A percentile compares a stretch with the other conserved stretches of the same genome.
Evolutionary conservation across 2,113 vertebrate species (phyloP).

Genomic region (Dicrurus megarhynchus): DNA sequence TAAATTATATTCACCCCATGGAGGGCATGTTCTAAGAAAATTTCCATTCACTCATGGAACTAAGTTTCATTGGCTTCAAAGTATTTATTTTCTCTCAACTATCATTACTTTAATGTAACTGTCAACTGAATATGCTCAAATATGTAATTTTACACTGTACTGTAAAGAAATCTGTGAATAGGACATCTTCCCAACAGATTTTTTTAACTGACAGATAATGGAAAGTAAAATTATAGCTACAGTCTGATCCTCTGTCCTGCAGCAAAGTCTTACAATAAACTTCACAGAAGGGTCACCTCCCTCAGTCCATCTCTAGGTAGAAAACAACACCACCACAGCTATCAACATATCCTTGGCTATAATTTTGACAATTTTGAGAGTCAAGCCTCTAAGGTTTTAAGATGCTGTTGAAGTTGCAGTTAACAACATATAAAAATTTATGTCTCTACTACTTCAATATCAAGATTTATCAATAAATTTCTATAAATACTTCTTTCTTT

Average conservation of each 20-base stretch:
- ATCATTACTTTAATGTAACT: constrained; percentile 67
- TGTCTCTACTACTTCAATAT: neutral
- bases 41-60: constrained; percentile 8
- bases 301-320: neutral
- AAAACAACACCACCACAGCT: neutral
- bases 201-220: constrained; percentile 65
- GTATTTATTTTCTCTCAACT: constrained; percentile 63
- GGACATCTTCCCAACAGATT: constrained; percentile 37
- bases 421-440: neutral
- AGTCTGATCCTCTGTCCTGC: neutral
- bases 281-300: neutral
- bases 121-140: constrained; percentile 66
- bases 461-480: neutral
- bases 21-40: constrained; percentile 1
- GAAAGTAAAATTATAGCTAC: constrained; percentile 68
- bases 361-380: constrained; percentile 15
- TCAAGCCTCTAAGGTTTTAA: neutral
- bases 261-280: constrained; percentile 40
- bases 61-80: constrained; percentile 33
- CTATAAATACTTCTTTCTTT: neutral
- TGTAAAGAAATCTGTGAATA: constrained; percentile 59
- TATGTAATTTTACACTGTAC: constrained; percentile 67
- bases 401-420: neutral
- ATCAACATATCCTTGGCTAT: neutral
- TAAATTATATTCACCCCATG: constrained; percentile 18